phyloP scores from a whole-genome alignment of 2,113 vertebrate genomes.

The Ivindomyrus marchei region DNA sequence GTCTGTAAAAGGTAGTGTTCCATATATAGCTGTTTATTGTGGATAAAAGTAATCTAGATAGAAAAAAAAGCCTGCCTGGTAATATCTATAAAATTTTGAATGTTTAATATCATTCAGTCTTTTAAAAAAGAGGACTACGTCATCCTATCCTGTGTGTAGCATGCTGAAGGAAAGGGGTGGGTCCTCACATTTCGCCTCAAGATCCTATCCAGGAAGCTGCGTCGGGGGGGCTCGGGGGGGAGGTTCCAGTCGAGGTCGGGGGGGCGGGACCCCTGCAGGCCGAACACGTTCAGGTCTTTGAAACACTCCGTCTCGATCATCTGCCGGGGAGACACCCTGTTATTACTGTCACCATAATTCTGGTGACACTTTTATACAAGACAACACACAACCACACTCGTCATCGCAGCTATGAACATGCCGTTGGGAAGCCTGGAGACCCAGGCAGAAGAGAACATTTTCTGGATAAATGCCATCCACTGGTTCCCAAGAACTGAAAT shows the following conservation, averaged over 20 bases:
- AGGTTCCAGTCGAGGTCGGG: constrained; percentile 62
- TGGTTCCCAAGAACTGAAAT: not conserved
- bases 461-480: not conserved
- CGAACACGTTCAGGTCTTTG: constrained; percentile 70
- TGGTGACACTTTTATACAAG: not conserved
- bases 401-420: not conserved
- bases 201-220: constrained; percentile 57
- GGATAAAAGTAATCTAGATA: not conserved
- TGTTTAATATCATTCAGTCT: not conserved
- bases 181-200: constrained; percentile 45
- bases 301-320: constrained; percentile 75
- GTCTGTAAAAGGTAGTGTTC: not conserved
- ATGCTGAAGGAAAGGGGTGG: not conserved
- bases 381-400: not conserved
- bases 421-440: not conserved
- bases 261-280: constrained; percentile 49
- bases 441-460: not conserved
- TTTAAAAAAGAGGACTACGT: not conserved
- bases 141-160: not conserved
- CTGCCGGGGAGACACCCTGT: constrained; percentile 35
- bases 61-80: not conserved
- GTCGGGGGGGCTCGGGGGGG: constrained; percentile 41
- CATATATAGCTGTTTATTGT: not conserved
- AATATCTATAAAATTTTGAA: not conserved
- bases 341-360: not conserved